phyloP scores from a whole-genome alignment of 2,113 vertebrate genomes.

The Vireo altiloquus region DNA sequence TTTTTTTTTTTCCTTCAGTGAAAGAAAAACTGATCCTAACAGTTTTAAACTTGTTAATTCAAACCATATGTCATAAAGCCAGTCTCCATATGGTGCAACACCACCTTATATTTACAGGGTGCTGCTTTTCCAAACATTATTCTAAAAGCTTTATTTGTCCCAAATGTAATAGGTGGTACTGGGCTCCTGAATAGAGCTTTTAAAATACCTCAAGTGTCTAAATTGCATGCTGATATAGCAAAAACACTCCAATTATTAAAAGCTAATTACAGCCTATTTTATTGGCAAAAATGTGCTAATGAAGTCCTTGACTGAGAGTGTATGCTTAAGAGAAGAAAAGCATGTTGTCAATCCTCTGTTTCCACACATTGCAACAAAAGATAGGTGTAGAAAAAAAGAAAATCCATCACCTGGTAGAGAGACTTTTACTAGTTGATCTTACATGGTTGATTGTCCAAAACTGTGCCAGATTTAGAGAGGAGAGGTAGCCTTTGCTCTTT shows the following conservation, averaged over 20 bases:
- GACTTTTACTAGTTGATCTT: not conserved
- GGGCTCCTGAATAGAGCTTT: slow-evolving; percentile 39
- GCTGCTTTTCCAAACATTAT: slow-evolving; percentile 78
- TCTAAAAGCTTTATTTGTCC: slow-evolving; percentile 74
- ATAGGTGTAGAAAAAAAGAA: not conserved
- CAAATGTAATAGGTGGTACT: slow-evolving; percentile 62
- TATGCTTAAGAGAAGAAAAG: slow-evolving; percentile 33
- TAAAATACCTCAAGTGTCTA: slow-evolving; percentile 44
- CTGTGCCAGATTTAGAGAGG: not conserved
- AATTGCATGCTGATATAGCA: slow-evolving; percentile 50
- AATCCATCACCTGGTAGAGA: not conserved
- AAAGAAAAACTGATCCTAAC: slow-evolving; percentile 86
- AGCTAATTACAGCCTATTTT: slow-evolving; percentile 63
- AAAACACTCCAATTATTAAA: slow-evolving; percentile 62
- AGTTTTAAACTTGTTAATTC: slow-evolving; percentile 87
- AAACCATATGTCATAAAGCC: slow-evolving; percentile 81
- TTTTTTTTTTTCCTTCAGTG: slow-evolving; percentile 47
- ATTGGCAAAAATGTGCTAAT: slow-evolving; percentile 70
- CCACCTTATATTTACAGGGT: slow-evolving; percentile 81
- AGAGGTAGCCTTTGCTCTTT: not conserved
- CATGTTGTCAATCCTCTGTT: not conserved
- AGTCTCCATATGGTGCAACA: slow-evolving; percentile 78
- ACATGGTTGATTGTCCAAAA: not conserved
- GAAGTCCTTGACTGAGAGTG: slow-evolving; percentile 30
- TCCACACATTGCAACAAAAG: not conserved